Evolutionary conservation across 35 echinoderm and acorn worm genomes (phyloP), one percentile per base, ranked within the genome.

Genomic region (Ophiothrix spiculata): DNA sequence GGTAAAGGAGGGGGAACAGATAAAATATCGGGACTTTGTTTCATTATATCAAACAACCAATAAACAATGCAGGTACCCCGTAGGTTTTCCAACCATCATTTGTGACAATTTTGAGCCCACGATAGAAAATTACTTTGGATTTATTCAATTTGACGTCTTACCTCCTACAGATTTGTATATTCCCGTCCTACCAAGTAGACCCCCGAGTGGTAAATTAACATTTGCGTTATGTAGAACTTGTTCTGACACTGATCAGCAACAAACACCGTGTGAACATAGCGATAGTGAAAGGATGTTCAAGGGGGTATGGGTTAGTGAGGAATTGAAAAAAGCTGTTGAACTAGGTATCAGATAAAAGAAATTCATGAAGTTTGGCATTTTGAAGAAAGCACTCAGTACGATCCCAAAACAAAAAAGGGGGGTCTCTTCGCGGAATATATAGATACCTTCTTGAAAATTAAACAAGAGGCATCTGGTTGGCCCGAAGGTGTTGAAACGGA

Each of bases 191-290:
- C 93, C 93, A 4, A 41, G 35, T 33, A 77, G 46, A 77, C 1
- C 77, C 4, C 31, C 49, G 31, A 36, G 0, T 1, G 23, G 36
- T 28, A 91, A 95, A 33, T 33, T 87, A 31, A 90, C 87, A 84
- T 91, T 95, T 38, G 79, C 88, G 2, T 75, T 95, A 38, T 95
- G 93, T 75, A 36, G 85, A 77, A 88, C 49, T 0, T 90, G 92
- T 56, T 84, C 78, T 6, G 85, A 80, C 41, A 46, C 4, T 1
- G 19, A 37, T 12, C 39, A 85, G 40, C 81, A 85, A 32, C 81
- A 85, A 32, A 31, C 49, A 21, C 35, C 79, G 0, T 92, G 90
- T 83, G 75, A 13, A n/a, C 90, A 87, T 40, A 36, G 21, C 0
- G 79, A 87, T 13, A 54, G 63, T 14, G 78, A 83, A 31, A 75